phyloP scores from a whole-genome alignment of 2,797 vertebrate species.

The Phoxinus dragarum region DNA sequence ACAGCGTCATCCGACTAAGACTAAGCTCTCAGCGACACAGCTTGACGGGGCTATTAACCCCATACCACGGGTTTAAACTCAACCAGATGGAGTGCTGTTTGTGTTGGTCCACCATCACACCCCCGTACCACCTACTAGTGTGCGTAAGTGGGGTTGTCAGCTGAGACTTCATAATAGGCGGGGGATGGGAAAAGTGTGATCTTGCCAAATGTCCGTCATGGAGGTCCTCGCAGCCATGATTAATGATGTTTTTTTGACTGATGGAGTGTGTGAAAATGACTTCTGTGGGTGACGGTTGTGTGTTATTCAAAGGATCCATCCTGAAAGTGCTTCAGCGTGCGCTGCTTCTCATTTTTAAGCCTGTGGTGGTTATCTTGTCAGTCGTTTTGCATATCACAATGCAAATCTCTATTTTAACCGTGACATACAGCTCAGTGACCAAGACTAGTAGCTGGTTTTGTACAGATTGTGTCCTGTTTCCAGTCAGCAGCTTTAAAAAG shows the following conservation, averaged over 20 bases:
- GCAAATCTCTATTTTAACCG: neutral
- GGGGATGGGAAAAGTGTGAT: slow-evolving; percentile 54
- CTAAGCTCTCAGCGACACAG: slow-evolving; percentile 59
- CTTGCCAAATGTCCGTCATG: slow-evolving; percentile 59
- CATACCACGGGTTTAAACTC: slow-evolving; percentile 61
- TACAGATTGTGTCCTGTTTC: neutral
- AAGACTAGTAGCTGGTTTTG: neutral
- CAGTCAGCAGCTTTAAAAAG: neutral
- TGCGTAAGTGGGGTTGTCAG: slow-evolving; percentile 54
- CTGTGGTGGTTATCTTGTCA: neutral
- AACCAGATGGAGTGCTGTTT: slow-evolving; percentile 66
- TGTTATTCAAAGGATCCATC: slow-evolving; percentile 12
- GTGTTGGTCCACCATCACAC: slow-evolving; percentile 51
- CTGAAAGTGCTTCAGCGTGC: slow-evolving; percentile 7
- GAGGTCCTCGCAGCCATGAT: slow-evolving; percentile 57
- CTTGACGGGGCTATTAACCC: slow-evolving; percentile 63
- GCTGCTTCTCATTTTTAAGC: neutral
- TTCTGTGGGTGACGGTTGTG: slow-evolving; percentile 10
- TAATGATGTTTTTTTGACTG: slow-evolving; percentile 65
- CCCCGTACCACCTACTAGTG: slow-evolving; percentile 42
- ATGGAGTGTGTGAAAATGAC: slow-evolving; percentile 45
- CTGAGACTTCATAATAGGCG: slow-evolving; percentile 51
- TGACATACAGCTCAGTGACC: neutral
- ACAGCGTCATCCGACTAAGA: slow-evolving; percentile 53
- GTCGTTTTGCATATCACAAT: neutral